phyloP scores from a whole-genome alignment of 2,113 vertebrate genomes.

The Narcine bancroftii region DNA sequence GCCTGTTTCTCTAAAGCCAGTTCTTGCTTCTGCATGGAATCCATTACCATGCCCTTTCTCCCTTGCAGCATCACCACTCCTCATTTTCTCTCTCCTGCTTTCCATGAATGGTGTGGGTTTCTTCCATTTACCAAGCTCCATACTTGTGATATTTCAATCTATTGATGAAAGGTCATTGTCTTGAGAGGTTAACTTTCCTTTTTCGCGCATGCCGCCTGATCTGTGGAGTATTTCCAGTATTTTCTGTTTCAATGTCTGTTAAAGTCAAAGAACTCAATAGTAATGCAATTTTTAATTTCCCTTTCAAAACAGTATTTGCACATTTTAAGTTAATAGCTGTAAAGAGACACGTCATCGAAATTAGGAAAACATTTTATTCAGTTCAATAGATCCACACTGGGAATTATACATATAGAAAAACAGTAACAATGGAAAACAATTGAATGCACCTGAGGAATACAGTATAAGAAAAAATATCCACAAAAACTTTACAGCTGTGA shows the following conservation, averaged over 20 bases:
- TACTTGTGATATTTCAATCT: too few relatives aligned
- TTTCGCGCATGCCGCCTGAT: not conserved
- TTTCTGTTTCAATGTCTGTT: not conserved
- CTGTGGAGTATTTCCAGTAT: not conserved
- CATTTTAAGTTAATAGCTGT: not conserved
- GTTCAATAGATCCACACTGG: conserved; percentile 17
- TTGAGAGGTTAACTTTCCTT: not conserved
- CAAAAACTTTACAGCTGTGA: not conserved
- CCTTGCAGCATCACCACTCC: not conserved
- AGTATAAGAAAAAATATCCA: not conserved
- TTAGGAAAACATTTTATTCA: conserved; percentile 2
- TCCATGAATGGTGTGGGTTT: not conserved
- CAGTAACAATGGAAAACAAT: not conserved
- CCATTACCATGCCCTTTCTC: too few relatives aligned
- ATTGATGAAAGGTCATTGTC: not conserved
- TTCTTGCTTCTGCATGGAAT: too few relatives aligned
- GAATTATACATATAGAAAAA: not conserved
- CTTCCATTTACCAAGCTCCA: not conserved
- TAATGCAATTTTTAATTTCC: not conserved
- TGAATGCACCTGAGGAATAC: not conserved
- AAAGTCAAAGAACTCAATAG: not conserved
- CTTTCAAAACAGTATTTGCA: not conserved
- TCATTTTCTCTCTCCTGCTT: not conserved
- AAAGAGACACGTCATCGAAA: conserved; percentile 1
- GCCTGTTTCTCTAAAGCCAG: too few relatives aligned